Evolutionary conservation across 2,797 vertebrate genomes (phyloP), one percentile per base, ranked within the genome.

Genomic region (Heterohyrax brucei): DNA sequence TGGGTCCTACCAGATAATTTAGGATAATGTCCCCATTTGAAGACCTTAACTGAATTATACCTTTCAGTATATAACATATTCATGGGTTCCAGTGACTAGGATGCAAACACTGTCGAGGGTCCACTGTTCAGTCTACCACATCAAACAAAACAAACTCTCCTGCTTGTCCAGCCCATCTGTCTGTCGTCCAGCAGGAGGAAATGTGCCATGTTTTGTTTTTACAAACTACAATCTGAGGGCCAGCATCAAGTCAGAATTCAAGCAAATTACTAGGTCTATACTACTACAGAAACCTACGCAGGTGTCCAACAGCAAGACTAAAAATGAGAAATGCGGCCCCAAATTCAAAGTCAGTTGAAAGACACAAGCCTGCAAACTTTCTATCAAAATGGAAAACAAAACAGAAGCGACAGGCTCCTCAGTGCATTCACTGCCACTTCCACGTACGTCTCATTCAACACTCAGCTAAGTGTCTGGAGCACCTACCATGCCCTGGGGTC

Each of bases 301-400:
- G 82, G 26, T 64, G 10, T 82, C 78, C 21, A 62, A 73, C 3
- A 59, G 33, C 82, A 87, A 91, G 91, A 87, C 30, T 9, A 3
- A 72, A 78, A 46, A 44, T 50, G 80, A 80, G 28, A 91, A 82
- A 95, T 64, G 1, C 87, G 91, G 59, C 28, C 14, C 53, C 68
- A 18, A 75, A 94, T 56, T 86, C 81, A 92, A 50, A 89, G 79
- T 66, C 66, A 92, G n/a, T 61, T 59, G 70, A 62, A 94, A 82
- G 59, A 89, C 39, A 80, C 4, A 62, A 96, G 50, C 22, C 62
- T 93, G 76, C 84, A 96, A 87, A 91, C 21, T 30, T 86, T 93
- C 10, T 48, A 50, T 81, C 24, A 64, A 81, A 64, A 81, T 46
- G 28, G 33, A 18, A 9, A 68, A 48, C 68, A 70, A 33, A 59